These are phyloP conservation scores for Harpalus rufipes DNA, from an alignment of 2,888 invertebrate genomes.

Conservation along the genomic window DNA sequence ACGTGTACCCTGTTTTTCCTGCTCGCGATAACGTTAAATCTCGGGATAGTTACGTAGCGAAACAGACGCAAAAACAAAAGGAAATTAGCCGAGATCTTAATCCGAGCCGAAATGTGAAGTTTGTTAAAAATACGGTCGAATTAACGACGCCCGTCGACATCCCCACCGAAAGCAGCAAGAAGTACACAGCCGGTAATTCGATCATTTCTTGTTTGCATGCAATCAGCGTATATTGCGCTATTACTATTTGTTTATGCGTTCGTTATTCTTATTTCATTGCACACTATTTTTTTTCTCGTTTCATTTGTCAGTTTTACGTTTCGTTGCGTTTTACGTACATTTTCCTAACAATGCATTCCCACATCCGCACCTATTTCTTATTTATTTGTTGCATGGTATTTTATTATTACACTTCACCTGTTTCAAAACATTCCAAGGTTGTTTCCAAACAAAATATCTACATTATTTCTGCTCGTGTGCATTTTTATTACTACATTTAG, in stretches of 20 bases:
- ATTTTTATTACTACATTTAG: slow-evolving; percentile 22
- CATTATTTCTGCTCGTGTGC: slow-evolving; percentile 42
- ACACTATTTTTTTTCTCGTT: slow-evolving; percentile 46
- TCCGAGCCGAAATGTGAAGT: slow-evolving; percentile 75
- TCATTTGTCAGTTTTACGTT: slow-evolving; percentile 45
- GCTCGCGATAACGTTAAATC: slow-evolving; percentile 75
- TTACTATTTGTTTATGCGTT: slow-evolving; percentile 51
- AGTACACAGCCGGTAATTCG: slow-evolving; percentile 46
- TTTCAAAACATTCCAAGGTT: slow-evolving; percentile 37
- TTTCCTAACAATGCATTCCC: slow-evolving; percentile 38
- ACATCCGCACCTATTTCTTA: slow-evolving; percentile 39
- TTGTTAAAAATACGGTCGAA: slow-evolving; percentile 73
- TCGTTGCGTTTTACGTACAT: slow-evolving; percentile 32
- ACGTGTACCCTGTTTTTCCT: slow-evolving; percentile 85
- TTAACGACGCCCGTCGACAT: slow-evolving; percentile 69
- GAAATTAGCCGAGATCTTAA: slow-evolving; percentile 77
- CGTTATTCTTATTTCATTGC: slow-evolving; percentile 39
- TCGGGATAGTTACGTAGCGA: slow-evolving; percentile 71
- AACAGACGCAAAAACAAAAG: slow-evolving; percentile 76
- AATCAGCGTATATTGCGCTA: slow-evolving; percentile 40
- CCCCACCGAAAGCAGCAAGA: slow-evolving; percentile 48
- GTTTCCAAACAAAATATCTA: slow-evolving; percentile 24
- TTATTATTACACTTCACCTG: slow-evolving; percentile 45
- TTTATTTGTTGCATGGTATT: slow-evolving; percentile 32
- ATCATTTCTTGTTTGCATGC: slow-evolving; percentile 54